Conservation (phyloP, 2,113 vertebrate genomes). For the Pimephales promelas region DNA sequence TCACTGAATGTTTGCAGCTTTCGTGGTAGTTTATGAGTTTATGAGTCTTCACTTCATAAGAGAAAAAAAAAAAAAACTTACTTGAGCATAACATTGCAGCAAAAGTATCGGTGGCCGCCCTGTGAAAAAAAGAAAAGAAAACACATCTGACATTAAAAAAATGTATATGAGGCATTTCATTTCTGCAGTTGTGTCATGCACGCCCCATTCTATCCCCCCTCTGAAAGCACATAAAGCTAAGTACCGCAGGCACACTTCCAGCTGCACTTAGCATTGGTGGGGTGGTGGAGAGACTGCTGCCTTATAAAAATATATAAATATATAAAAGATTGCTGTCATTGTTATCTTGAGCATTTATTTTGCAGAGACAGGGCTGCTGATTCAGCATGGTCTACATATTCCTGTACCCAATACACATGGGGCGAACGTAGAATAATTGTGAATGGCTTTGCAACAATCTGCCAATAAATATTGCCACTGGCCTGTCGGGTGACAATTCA, state of each 20-base stretch:
- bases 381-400: constrained; percentile 19
- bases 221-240: constrained; percentile 1
- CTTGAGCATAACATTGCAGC: constrained; percentile 89
- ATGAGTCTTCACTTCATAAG: too few species aligned
- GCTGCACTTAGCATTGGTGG: constrained; percentile 21
- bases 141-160: constrained; percentile 31
- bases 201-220: background rate
- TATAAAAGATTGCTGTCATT: constrained; percentile 15
- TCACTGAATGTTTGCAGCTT: too few species aligned
- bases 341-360: constrained; percentile 17
- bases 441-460: constrained; percentile 12
- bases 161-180: constrained; percentile 30
- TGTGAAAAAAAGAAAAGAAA: constrained; percentile 71
- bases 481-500: background rate
- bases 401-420: background rate
- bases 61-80: constrained; percentile 73
- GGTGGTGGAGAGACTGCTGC: background rate
- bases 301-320: background rate
- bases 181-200: background rate
- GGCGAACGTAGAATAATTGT: constrained; percentile 2
- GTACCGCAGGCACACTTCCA: background rate
- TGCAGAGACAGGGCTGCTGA: constrained; percentile 26
- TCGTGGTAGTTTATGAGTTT: too few species aligned
- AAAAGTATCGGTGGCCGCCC: constrained; percentile 86
- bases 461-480: constrained; percentile 16